Conservation (phyloP, 1,140 invertebrate species). For the Drosophila subpulchrella region DNA sequence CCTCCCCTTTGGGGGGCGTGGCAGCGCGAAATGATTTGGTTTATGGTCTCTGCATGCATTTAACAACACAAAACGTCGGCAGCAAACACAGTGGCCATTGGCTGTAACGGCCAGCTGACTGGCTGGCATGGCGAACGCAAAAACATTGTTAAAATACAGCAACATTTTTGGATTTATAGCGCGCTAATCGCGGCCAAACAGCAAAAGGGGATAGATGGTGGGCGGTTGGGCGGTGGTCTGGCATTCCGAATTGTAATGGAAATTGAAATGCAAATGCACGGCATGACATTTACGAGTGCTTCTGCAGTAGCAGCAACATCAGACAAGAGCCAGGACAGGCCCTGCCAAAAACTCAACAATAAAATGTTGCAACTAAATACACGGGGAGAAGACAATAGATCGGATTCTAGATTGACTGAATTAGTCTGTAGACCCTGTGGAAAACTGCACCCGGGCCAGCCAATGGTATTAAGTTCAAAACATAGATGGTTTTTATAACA, state of each 20-base stretch:
- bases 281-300: slow-evolving; percentile 77
- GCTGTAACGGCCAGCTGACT: slow-evolving; percentile 33
- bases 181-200: slow-evolving; percentile 79
- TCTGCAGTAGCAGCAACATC: slow-evolving; percentile 34
- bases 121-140: slow-evolving; percentile 47
- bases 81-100: slow-evolving; percentile 43
- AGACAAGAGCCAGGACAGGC: slow-evolving; percentile 43
- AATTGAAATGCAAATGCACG: slow-evolving; percentile 82
- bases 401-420: not conserved
- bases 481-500: too few relatives aligned
- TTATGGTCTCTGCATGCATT: slow-evolving; percentile 75
- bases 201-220: slow-evolving; percentile 21
- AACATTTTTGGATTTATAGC: slow-evolving; percentile 82
- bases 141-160: slow-evolving; percentile 81
- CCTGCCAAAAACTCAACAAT: slow-evolving; percentile 78
- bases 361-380: slow-evolving; percentile 79
- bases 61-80: slow-evolving; percentile 58
- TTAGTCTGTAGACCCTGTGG: not conserved
- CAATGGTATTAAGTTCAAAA: too few relatives aligned
- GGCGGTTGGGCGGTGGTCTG: slow-evolving; percentile 13
- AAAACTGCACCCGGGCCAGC: not conserved
- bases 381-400: slow-evolving; percentile 7
- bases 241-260: slow-evolving; percentile 75
- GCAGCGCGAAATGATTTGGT: slow-evolving; percentile 68
- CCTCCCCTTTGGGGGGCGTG: slow-evolving; percentile 59